A percentile compares a stretch with the other conserved stretches of the same genome.
Conservation (phyloP, 2,888 invertebrate species). For the Augochlorella aurata region DNA sequence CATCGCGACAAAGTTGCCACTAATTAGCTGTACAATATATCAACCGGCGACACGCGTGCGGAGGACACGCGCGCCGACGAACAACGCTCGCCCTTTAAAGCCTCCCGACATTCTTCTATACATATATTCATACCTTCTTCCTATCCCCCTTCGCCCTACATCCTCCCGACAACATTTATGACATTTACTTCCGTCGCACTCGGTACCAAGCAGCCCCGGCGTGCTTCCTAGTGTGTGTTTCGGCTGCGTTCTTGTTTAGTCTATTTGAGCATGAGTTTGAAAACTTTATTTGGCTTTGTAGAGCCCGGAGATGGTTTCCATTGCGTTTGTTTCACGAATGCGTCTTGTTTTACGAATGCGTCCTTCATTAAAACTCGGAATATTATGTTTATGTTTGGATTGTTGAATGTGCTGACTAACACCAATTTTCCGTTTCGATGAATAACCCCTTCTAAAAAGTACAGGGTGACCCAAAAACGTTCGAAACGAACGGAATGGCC, state of each 20-base stretch:
- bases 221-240: background rate
- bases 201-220: background rate
- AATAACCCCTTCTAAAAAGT: too few relatives aligned
- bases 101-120: conserved; percentile 1
- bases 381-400: background rate
- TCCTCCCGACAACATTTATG: background rate
- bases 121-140: background rate
- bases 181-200: background rate
- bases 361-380: background rate
- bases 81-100: conserved; percentile 29
- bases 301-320: background rate
- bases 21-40: conserved; percentile 67
- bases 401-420: background rate
- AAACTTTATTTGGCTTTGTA: background rate
- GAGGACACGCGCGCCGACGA: conserved; percentile 19
- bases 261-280: background rate
- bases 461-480: too few relatives aligned
- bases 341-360: background rate
- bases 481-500: too few relatives aligned
- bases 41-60: conserved; percentile 40
- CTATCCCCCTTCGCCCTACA: background rate
- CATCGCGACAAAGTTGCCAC: conserved; percentile 65
- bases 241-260: background rate
- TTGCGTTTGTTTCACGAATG: background rate
- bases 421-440: too few relatives aligned